These are phyloP conservation scores for Aphelenchoides fujianensis DNA, from an alignment of 1,140 invertebrate genomes.

Conservation along the genomic window DNA sequence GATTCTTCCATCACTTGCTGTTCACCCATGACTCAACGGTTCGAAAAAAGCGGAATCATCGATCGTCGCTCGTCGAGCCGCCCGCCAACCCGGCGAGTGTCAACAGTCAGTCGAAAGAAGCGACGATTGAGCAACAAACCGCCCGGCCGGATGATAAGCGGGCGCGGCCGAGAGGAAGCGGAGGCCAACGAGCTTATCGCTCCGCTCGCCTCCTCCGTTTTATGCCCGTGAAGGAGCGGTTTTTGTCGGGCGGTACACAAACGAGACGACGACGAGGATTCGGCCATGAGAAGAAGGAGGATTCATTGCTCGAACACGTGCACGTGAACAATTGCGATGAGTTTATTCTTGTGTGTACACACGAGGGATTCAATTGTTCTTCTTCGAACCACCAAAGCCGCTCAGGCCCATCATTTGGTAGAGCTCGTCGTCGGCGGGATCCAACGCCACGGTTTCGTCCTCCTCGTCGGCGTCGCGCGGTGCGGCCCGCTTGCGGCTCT, in stretches of 20 bases:
- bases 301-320: too few relatives aligned
- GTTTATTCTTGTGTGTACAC: neutral
- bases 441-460: conserved; percentile 67
- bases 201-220: neutral
- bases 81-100: too few relatives aligned
- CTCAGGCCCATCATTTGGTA: conserved; percentile 94
- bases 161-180: neutral
- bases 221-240: too few relatives aligned
- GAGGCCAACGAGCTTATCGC: neutral
- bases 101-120: too few relatives aligned
- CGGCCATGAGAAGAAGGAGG: too few relatives aligned
- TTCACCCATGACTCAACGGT: too few relatives aligned
- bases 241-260: too few relatives aligned
- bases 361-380: conserved; percentile 62
- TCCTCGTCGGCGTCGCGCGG: conserved; percentile 66
- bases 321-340: too few relatives aligned
- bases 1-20: too few relatives aligned
- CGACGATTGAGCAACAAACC: neutral
- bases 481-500: conserved; percentile 65
- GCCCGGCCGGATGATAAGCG: neutral
- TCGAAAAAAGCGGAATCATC: too few relatives aligned
- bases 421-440: conserved; percentile 71
- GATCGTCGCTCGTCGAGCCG: too few relatives aligned
- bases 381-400: conserved; percentile 87
- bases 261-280: too few relatives aligned